Percentiles rank a stretch among this genome's conserved stretches.
These are phyloP conservation scores for Aurelia sp. DNA, from an alignment of 30 jellyfish, hydroid and myxozoan species.

Conservation along the genomic window DNA sequence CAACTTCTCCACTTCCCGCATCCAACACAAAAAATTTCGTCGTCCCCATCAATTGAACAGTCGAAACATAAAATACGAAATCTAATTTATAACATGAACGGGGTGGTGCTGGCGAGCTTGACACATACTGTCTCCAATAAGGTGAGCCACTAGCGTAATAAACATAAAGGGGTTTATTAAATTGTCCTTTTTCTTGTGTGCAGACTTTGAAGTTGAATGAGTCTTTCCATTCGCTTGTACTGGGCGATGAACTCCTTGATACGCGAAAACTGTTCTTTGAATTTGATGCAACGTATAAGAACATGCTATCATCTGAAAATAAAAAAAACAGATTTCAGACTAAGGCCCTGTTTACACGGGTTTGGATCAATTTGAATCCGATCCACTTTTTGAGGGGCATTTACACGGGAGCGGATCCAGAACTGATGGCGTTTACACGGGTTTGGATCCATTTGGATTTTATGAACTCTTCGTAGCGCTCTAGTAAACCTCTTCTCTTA, in stretches of 20 bases:
- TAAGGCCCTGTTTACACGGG: too few species aligned
- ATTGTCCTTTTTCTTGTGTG: conserved; percentile 60
- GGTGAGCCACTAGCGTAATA: conserved; percentile 94
- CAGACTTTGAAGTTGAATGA: conserved; percentile 72
- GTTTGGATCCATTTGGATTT: too few species aligned
- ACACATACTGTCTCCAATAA: conserved; percentile 93
- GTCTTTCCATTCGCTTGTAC: conserved; percentile 91
- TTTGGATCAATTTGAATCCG: too few species aligned
- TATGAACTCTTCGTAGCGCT: too few species aligned
- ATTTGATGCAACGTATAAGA: conserved; percentile 82
- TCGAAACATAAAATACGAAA: conserved; percentile 73
- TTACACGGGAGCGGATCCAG: too few species aligned
- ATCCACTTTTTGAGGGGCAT: too few species aligned
- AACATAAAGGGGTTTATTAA: conserved; percentile 68
- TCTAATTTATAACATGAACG: conserved; percentile 80
- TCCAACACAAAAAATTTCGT: conserved; percentile 66
- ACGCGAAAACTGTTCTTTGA: conserved; percentile 65
- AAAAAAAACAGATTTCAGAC: neutral
- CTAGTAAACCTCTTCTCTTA: too few species aligned
- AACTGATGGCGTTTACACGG: too few species aligned
- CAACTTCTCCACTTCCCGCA: conserved; percentile 94
- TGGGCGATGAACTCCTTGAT: conserved; percentile 74
- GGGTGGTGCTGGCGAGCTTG: conserved; percentile 79
- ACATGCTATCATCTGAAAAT: conserved; percentile 57
- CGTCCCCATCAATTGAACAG: conserved; percentile 77